Percentiles rank a stretch among this genome's conserved stretches.
Conservation (phyloP, 2,888 invertebrate genomes). For the Aphodius granarius region DNA sequence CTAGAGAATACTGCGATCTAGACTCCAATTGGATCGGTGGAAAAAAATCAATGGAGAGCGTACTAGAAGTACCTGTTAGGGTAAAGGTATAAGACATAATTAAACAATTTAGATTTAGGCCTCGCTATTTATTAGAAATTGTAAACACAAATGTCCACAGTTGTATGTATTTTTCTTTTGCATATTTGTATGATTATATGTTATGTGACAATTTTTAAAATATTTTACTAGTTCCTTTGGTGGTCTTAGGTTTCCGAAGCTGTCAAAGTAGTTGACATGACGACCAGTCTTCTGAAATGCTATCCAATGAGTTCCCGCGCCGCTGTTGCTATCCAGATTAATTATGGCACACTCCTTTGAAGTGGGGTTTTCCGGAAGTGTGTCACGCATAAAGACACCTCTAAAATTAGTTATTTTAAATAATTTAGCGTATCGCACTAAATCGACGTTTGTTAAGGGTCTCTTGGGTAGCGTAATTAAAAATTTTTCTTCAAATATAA, state of each 20-base stretch:
- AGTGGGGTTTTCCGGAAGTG: slow-evolving; percentile 28
- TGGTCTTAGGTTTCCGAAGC: slow-evolving; percentile 24
- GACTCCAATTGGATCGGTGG: slow-evolving; percentile 37
- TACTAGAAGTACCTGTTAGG: slow-evolving; percentile 35
- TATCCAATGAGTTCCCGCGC: slow-evolving; percentile 46
- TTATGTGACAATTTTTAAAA: slow-evolving; percentile 16
- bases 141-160: slow-evolving; percentile 42
- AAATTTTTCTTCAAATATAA: slow-evolving; percentile 34
- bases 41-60: slow-evolving; percentile 36
- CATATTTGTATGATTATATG: slow-evolving; percentile 39
- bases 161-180: slow-evolving; percentile 39
- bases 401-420: slow-evolving; percentile 33
- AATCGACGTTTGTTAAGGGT: slow-evolving; percentile 35
- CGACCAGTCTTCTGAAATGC: slow-evolving; percentile 42
- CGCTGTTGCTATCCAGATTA: slow-evolving; percentile 40
- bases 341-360: slow-evolving; percentile 39
- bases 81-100: slow-evolving; percentile 39
- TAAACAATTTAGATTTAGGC: slow-evolving; percentile 19
- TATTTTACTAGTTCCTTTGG: slow-evolving; percentile 22
- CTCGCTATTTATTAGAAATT: slow-evolving; percentile 36
- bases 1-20: slow-evolving; percentile 38
- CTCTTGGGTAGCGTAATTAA: slow-evolving; percentile 31
- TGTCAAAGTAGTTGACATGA: slow-evolving; percentile 38
- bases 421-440: slow-evolving; percentile 28
- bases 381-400: slow-evolving; percentile 40